Evolutionary conservation across 2,797 vertebrate species (phyloP).

Genomic region (Botia kubotai): DNA sequence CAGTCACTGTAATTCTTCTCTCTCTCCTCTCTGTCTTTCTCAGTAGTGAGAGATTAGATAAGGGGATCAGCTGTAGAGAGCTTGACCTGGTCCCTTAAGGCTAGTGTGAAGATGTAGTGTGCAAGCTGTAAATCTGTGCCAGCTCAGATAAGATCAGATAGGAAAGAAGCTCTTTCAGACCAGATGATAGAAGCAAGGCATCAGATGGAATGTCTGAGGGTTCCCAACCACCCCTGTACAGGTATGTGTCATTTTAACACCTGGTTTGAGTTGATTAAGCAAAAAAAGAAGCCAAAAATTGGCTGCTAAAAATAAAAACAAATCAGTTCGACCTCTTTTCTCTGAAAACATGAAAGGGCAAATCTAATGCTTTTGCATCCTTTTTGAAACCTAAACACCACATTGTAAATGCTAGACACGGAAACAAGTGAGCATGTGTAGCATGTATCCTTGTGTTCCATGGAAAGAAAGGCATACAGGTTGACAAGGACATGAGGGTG

Average conservation of each 20-base stretch:
- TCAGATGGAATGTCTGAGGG: constrained; percentile 7
- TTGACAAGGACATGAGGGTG: not conserved
- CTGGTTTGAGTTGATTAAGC: not conserved
- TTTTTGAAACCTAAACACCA: not conserved
- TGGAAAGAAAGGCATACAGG: not conserved
- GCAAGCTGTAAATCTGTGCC: constrained; percentile 40
- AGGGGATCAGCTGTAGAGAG: constrained; percentile 57
- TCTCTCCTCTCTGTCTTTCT: constrained; percentile 25
- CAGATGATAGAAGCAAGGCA: constrained; percentile 3
- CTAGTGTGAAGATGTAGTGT: constrained; percentile 49
- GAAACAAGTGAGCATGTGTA: not conserved
- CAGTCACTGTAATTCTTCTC: constrained; percentile 10
- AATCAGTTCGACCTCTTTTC: too few relatives aligned
- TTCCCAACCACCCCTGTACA: constrained; percentile 5
- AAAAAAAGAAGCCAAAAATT: not conserved
- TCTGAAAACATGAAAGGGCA: too few relatives aligned
- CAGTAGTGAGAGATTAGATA: constrained; percentile 55
- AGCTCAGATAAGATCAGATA: constrained; percentile 56
- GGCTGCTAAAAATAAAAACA: not conserved
- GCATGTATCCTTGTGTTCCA: not conserved
- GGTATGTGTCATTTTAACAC: constrained; percentile 16
- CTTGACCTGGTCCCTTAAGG: constrained; percentile 52
- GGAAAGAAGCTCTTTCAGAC: constrained; percentile 43
- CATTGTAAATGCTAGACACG: not conserved
- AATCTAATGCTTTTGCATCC: not conserved